A percentile compares a stretch with the other conserved stretches of the same genome.
Evolutionary conservation across 2,113 vertebrate genomes (phyloP).

Genomic region (Melanostigma gelatinosum): DNA sequence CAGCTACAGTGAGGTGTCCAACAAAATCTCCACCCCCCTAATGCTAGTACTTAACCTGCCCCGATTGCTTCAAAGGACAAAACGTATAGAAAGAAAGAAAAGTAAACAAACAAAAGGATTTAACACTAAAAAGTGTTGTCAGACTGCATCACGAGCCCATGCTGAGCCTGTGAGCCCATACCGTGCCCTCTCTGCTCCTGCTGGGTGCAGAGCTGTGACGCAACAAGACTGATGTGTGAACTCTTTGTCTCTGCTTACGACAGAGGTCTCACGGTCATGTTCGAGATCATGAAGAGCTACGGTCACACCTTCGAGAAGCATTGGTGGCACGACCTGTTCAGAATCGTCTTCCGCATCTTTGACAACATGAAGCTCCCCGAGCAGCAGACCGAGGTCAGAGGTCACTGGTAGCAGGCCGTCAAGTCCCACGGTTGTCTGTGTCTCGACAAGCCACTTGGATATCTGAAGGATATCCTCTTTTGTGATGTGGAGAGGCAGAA

Average conservation of each 20-base stretch:
- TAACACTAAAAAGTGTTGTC: neutral
- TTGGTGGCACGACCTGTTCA: slow-evolving; percentile 99
- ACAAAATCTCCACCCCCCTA: neutral
- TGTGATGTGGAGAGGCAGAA: neutral
- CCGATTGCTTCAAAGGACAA: neutral
- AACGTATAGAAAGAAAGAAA: neutral
- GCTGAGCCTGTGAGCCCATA: neutral
- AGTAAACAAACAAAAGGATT: neutral
- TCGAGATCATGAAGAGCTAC: slow-evolving; percentile 99
- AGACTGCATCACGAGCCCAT: neutral
- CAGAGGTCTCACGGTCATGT: slow-evolving; percentile 98
- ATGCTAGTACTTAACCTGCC: neutral
- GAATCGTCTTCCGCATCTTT: slow-evolving; percentile 97
- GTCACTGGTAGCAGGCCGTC: neutral
- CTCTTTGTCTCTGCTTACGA: slow-evolving; percentile 11
- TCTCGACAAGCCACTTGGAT: slow-evolving; percentile 1
- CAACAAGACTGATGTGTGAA: neutral
- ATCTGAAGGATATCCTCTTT: neutral
- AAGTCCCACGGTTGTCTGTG: neutral
- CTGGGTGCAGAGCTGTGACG: neutral
- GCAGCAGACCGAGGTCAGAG: slow-evolving; percentile 93
- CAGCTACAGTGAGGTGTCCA: neutral
- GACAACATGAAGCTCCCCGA: slow-evolving; percentile 99
- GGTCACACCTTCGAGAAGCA: slow-evolving; percentile 96
- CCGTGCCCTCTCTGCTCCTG: neutral